phyloP scores from a whole-genome alignment of 2,797 vertebrate species.

The Chiroxiphia lanceolata region DNA sequence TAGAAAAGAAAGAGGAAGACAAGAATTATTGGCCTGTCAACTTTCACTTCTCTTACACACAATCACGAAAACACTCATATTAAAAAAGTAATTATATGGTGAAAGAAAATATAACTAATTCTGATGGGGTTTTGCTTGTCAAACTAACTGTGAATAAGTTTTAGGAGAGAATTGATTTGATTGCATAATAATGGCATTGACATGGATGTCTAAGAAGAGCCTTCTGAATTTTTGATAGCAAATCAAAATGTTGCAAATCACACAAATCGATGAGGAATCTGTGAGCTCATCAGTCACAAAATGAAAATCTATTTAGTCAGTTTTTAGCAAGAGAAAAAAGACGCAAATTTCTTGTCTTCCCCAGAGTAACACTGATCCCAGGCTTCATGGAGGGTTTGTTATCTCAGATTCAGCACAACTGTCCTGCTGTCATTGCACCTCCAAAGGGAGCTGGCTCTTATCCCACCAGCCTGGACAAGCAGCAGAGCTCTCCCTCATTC shows the following conservation, averaged over 20 bases:
- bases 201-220: neutral
- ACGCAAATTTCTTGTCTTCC: neutral
- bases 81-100: neutral
- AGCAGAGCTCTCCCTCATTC: neutral
- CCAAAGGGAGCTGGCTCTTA: neutral
- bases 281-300: neutral
- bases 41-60: neutral
- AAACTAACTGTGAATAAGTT: neutral
- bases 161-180: neutral
- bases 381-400: neutral
- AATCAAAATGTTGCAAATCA: neutral
- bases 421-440: neutral
- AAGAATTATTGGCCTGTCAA: neutral
- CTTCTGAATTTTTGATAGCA: neutral
- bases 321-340: neutral
- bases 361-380: neutral
- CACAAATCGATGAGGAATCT: neutral
- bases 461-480: neutral
- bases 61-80: neutral
- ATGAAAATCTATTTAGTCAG: neutral
- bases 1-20: neutral
- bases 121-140: neutral
- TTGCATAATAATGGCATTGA: rapidly evolving
- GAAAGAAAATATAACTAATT: neutral
- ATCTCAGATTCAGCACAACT: neutral